Evolutionary conservation across 2,888 invertebrate genomes (phyloP), one percentile per base, ranked within the genome.

Genomic region (Hoplodrina ambigua): DNA sequence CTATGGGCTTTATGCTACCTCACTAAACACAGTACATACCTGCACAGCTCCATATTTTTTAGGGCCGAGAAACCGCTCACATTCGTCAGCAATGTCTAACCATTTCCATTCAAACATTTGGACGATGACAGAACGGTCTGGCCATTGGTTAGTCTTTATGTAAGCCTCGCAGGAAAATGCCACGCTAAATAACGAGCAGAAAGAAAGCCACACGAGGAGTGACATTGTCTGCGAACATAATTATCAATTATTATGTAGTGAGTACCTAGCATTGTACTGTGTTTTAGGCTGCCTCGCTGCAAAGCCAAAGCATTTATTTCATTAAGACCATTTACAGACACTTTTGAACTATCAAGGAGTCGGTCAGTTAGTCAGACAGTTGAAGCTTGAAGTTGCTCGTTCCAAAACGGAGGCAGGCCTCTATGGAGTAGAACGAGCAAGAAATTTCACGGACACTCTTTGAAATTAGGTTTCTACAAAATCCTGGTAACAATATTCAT

Each of bases 61-160:
- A 0, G 97, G 97, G 6, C 96, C 97, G 20, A 98, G 93, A 87
- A 98, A 98, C 30, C 96, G 90, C 86, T 98, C 98, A 87, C 98
- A 98, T 89, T 98, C 98, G 10, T 94, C 94, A 0, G 98, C 98
- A 59, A 98, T 97, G 84, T 98, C 98, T 5, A 88, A 89, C 97
- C 97, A 98, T 89, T 97, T 98, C 98, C 98, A 98, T 89, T 98
- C 98, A 82, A 98, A 98, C 13, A 98, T 92, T 88, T 98, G 97
- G 0, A 97, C 98, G 78, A 98, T 97, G 0, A 97, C 96, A 20
- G 96, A 97, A 50, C 97, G 94, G 65, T 96, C 96, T 0, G 90
- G 89, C 81, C 91, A 91, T 87, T 96, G 96, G 86, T 97, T 94
- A 1, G 96, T 80, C 55, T 70, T 76, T 30, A 64, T 59, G 53